Percentiles rank a stretch among this genome's conserved stretches.
phyloP scores from a whole-genome alignment of 2,113 vertebrate species.

The Zosterops borbonicus region DNA sequence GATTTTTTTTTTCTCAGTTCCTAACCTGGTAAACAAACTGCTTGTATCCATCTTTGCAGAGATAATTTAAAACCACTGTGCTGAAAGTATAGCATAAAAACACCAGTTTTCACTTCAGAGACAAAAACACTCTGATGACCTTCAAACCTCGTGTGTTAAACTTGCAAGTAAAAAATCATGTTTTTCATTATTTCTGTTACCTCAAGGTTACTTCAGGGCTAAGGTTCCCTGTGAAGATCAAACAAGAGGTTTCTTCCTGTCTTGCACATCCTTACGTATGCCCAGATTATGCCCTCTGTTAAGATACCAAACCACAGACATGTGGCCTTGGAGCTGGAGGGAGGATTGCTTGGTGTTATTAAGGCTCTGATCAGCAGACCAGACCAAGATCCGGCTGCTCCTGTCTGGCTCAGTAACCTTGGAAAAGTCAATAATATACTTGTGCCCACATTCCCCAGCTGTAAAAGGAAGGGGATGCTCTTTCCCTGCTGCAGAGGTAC shows the following conservation, averaged over 20 bases:
- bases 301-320: not conserved
- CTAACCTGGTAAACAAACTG: conserved; percentile 46
- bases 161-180: conserved; percentile 23
- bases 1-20: not conserved
- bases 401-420: conserved; percentile 30
- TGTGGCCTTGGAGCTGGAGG: conserved; percentile 42
- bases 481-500: not conserved
- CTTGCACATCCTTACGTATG: not conserved
- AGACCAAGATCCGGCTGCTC: not conserved
- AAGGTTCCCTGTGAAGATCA: conserved; percentile 42
- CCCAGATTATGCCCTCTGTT: conserved; percentile 21
- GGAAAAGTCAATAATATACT: not conserved
- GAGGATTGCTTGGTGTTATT: conserved; percentile 12
- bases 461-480: not conserved
- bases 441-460: not conserved
- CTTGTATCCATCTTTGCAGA: not conserved
- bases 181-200: conserved; percentile 53
- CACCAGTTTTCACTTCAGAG: conserved; percentile 41
- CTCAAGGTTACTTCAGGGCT: conserved; percentile 38
- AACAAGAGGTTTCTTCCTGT: not conserved
- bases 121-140: conserved; percentile 47
- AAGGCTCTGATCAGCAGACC: conserved; percentile 53
- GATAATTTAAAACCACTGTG: not conserved
- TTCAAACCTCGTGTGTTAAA: conserved; percentile 38
- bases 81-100: conserved; percentile 18